phyloP scores from a whole-genome alignment of 2,797 vertebrate species.

The Thripadectes ignobilis region DNA sequence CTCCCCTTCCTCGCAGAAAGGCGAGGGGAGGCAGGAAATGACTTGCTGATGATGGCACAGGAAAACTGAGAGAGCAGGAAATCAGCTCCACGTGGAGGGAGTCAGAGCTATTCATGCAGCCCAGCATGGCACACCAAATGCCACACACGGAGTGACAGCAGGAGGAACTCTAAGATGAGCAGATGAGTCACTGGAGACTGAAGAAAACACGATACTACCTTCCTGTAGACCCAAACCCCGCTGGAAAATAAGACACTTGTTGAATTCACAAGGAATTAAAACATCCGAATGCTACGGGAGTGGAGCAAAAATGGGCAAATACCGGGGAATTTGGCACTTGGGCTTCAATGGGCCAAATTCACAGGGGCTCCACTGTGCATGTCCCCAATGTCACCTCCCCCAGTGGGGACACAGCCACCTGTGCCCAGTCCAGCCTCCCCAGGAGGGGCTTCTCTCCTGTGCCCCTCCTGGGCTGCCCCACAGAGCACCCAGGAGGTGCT shows the following conservation, averaged over 20 bases:
- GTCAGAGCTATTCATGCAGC: constrained; percentile 6
- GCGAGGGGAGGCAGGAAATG: constrained; percentile 32
- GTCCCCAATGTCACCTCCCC: accelerated
- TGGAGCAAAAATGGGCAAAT: not conserved
- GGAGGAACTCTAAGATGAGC: constrained; percentile 28
- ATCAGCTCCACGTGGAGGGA: not conserved
- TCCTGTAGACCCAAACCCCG: not conserved
- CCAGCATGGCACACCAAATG: not conserved
- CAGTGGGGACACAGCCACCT: accelerated
- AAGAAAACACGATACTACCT: not conserved
- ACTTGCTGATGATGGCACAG: not conserved
- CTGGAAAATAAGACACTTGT: not conserved
- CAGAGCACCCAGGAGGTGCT: not conserved
- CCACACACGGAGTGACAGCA: not conserved
- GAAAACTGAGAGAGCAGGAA: not conserved
- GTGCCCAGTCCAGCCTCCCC: not conserved
- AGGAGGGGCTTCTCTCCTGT: not conserved
- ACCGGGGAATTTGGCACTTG: not conserved
- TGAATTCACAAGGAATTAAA: not conserved
- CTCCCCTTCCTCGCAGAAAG: not conserved
- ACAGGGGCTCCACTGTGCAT: accelerated
- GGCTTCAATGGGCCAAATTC: accelerated
- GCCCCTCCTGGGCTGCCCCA: not conserved
- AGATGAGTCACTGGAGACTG: not conserved
- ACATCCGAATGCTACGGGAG: accelerated